Evolutionary conservation across 2,888 invertebrate species (phyloP), one percentile per base, ranked within the genome.

Genomic region (Drosophila meridiana): DNA sequence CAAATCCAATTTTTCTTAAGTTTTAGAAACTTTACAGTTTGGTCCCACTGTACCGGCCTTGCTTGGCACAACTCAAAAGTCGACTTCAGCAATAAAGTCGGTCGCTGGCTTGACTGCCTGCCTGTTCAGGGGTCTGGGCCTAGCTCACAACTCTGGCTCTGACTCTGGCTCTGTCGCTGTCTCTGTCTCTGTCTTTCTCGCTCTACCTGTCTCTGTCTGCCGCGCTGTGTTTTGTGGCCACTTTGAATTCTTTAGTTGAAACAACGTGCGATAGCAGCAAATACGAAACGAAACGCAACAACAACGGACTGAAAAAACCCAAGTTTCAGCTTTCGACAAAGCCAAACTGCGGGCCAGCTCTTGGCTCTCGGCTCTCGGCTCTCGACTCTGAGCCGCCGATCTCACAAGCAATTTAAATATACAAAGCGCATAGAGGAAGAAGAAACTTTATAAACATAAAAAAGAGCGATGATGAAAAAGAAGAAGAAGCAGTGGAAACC

Each of bases 321-420:
- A 87, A 79, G 85, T 87, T 84, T 85, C 82, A 85, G 90, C 85
- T 89, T 85, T 85, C 89, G 82, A 83, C 80, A 76, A 78, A 74
- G 56, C 78, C 68, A 74, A 80, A 66, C 76, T 66, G 59, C 69
- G 69, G 72, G 69, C 77, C 77, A 73, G 55, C 66, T 45, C 50
- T 63, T 50, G 42, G 66, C 11, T 42, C 64, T 28, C 20, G 20
- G 20, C 20, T 20, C 20, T 20, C 77, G 70, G 50, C 66, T 45
- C 50, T 63, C 55, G 42, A 64, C 11, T 42, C 64, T 26, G 64
- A 89, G 81, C 68, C 60, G 69, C 64, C 84, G 81, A 80, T 81
- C 81, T 87, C 82, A 68, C 83, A 89, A 87, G 89, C 85, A 85
- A 85, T 85, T 85, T 85, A 85, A 82, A 89, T 89, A 87, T 57